Conservation (phyloP, 2,888 invertebrate genomes). For the Noctuana brunneofusca region DNA sequence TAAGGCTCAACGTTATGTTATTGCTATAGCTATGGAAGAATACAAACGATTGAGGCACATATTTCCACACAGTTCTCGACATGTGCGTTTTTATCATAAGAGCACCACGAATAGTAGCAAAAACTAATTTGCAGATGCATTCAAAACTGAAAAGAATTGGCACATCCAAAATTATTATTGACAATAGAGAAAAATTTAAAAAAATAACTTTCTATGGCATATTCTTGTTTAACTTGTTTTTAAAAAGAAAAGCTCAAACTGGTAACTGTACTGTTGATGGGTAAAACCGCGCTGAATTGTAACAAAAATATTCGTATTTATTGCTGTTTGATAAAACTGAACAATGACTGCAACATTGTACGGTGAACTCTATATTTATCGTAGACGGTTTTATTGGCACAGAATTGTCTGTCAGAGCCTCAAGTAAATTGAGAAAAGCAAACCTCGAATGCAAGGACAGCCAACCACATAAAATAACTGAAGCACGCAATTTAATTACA, state of each 20-base stretch:
- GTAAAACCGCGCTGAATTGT: slow-evolving; percentile 41
- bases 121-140: slow-evolving; percentile 21
- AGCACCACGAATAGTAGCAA: slow-evolving; percentile 39
- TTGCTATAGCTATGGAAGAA: slow-evolving; percentile 28
- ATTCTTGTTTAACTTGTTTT: slow-evolving; percentile 21
- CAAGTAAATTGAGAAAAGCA: slow-evolving; percentile 4
- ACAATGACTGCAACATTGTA: slow-evolving; percentile 30
- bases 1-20: slow-evolving; percentile 29
- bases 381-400: slow-evolving; percentile 31
- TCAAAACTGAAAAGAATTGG: slow-evolving; percentile 31
- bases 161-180: slow-evolving; percentile 22
- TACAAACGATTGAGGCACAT: slow-evolving; percentile 32
- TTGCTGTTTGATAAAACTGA: slow-evolving; percentile 22
- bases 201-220: slow-evolving; percentile 8
- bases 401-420: slow-evolving; percentile 9
- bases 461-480: slow-evolving; percentile 8
- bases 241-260: slow-evolving; percentile 34
- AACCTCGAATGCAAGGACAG: slow-evolving; percentile 8
- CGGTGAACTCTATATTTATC: slow-evolving; percentile 11
- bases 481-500: slow-evolving; percentile 17
- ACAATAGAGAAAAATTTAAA: slow-evolving; percentile 4
- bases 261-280: slow-evolving; percentile 34
- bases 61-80: slow-evolving; percentile 20
- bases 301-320: slow-evolving; percentile 31
- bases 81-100: slow-evolving; percentile 37